Evolutionary conservation across 2,113 vertebrate species (phyloP).

Genomic region (Steatornis caripensis): DNA sequence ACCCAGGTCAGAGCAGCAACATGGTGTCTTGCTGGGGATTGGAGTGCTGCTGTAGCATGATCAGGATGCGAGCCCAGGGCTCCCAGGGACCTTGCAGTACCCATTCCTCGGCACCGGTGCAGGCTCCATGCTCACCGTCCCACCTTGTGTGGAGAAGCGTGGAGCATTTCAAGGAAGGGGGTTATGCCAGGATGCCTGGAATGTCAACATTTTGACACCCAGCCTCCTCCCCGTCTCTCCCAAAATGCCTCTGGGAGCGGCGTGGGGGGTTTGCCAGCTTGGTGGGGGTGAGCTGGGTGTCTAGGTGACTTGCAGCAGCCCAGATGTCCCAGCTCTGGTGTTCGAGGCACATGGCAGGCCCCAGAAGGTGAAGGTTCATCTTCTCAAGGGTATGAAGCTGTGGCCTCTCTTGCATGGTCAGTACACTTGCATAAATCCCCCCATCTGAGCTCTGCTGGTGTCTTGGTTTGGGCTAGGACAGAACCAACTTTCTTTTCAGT

Average conservation of each 20-base stretch:
- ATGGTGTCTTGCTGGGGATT: too few relatives aligned
- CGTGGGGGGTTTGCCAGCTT: fast-evolving
- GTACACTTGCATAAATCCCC: not conserved
- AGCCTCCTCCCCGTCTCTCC: not conserved
- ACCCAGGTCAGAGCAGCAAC: too few relatives aligned
- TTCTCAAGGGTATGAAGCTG: not conserved
- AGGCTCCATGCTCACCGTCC: not conserved
- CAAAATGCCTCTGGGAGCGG: not conserved
- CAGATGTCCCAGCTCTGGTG: not conserved
- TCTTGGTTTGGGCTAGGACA: too few relatives aligned
- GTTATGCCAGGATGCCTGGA: not conserved
- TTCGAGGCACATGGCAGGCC: not conserved
- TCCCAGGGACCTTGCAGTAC: fast-evolving
- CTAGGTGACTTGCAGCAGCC: not conserved
- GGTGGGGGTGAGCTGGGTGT: not conserved
- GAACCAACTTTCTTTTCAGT: too few relatives aligned
- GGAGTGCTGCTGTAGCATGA: fast-evolving
- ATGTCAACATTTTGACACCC: not conserved
- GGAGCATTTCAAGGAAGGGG: not conserved
- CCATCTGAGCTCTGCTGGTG: not conserved
- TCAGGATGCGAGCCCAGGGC: fast-evolving
- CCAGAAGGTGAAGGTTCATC: not conserved
- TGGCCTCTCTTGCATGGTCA: not conserved
- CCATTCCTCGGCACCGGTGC: fast-evolving
- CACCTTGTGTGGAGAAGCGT: fast-evolving